Evolutionary conservation across 2,113 vertebrate genomes (phyloP), one percentile per base, ranked within the genome.

Genomic region (Laticauda colubrina): DNA sequence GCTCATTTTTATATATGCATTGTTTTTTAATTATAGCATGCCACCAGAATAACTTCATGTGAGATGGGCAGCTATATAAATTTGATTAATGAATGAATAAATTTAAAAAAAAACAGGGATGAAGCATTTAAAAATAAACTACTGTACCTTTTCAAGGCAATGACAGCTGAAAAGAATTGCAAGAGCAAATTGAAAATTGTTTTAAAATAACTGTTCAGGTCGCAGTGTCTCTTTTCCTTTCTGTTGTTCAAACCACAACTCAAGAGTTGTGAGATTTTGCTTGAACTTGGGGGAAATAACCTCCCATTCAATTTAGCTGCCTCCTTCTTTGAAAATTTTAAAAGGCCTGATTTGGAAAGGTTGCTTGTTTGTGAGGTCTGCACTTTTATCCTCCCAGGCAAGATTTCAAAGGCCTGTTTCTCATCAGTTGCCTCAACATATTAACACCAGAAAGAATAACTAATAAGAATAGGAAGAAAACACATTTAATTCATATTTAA

Each of bases 131-230:
- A 57, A 51, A 18, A 51, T 0, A 0, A 85, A 39, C 2, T 85
- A 2, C 14, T 0, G 34, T 59, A 69, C 53, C 4, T 85, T 53
- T 48, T 0, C 39, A 2, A 75, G 39, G 0, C 3, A 0, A 85
- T 6, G 21, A 11, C 45, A 54, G 85, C 55, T 51, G 10, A 3
- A 45, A 89, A 45, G 0, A 0, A 43, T 39, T 0, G 64, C 2
- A 88, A 55, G 88, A 87, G 88, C 88, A 90, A 56, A 81, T 48
- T 29, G 26, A 90, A 57, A 43, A 88, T 61, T 1, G 5, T 86
- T 85, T 96, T 93, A 91, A 93, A 93, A 90, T 34, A 75, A 91
- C 93, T 87, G 90, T 5, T 92, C 92, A 61, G 34, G 87, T 90
- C 94, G 89, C 39, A 9, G 55, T 48, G 54, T 85, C 26, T 88